Base-by-base conservation (phyloP, 2,113 vertebrate species). In the Equus quagga region DNA sequence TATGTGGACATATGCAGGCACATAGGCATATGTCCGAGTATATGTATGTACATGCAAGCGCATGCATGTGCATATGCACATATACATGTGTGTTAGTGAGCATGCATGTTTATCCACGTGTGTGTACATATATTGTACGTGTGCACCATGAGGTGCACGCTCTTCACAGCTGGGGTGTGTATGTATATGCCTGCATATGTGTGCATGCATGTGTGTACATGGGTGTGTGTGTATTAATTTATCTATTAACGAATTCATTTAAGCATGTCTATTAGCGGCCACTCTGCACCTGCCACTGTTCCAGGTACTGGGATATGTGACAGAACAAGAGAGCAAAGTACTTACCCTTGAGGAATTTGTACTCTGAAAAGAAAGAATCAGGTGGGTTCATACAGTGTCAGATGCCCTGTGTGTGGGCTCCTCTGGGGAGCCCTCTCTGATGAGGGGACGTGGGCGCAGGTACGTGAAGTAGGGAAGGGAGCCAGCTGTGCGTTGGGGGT, bases 401-500 rank as follows among this genome's bases (percentile, higher is more conserved):
- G 12, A 19, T 11, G 4, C 15, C 21, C 49, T 36, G 28, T n/a
- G 36, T 23, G 14, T 2, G 11, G 36, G 15, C 80, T 3, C 56
- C 33, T 56, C 51, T 5, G n/a, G 75, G 75, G 75, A 31, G 13
- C 31, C 31, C 33, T n/a, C 10, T 54, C 46, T 46, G n/a, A 2
- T 9, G 6, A 28, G 41, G 23, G 49, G 13, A 7, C 6, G 1
- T 19, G 36, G 19, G 8, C 31, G 26, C 2, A 1, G n/a, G 67
- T 17, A 4, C 6, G 0, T 44, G 46, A 28, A 6, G 56, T 0
- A 2, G 21, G 19, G 21, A 13, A 8, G 69, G 28, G n/a, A 19
- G 31, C 36, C 28, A 33, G 21, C 15, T 13, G 49, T 33, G 19
- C 28, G 0, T 12, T 4, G 13, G 3, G 41, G 18, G 18, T 9